Evolutionary conservation across 2,113 vertebrate species (phyloP).

Genomic region (Ancistrus triradiatus): DNA sequence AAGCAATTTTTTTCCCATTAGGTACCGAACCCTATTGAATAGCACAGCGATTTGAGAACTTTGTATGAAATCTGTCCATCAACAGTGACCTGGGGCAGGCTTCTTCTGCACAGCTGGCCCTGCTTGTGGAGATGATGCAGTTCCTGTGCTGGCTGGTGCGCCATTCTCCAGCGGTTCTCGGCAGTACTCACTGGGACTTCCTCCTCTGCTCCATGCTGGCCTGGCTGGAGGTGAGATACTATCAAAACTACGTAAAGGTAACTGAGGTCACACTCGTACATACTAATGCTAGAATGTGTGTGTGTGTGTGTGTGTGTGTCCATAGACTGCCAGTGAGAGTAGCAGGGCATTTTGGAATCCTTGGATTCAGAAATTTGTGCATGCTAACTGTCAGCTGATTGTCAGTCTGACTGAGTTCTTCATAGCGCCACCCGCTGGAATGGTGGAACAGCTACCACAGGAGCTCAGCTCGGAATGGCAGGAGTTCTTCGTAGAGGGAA

Average conservation of each 20-base stretch:
- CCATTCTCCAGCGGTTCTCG: constrained; percentile 63
- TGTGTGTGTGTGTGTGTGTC: constrained; percentile 13
- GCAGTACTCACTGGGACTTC: constrained; percentile 87
- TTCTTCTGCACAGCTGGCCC: constrained; percentile 69
- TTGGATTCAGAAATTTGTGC: constrained; percentile 84
- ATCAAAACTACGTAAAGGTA: too few species aligned
- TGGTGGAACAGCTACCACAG: constrained; percentile 69
- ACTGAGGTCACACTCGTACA: too few species aligned
- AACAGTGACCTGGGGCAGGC: constrained; percentile 78
- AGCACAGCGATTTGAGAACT: too few species aligned
- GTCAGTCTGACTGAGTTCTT: constrained; percentile 80
- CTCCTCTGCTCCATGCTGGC: constrained; percentile 90
- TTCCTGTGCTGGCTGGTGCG: constrained; percentile 80
- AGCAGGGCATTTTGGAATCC: constrained; percentile 71
- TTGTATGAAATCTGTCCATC: constrained; percentile 45
- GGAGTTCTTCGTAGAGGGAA: constrained; percentile 89
- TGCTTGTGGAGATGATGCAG: constrained; percentile 87
- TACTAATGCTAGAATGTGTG: neutral
- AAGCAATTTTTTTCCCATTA: too few species aligned
- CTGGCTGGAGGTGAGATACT: constrained; percentile 85
- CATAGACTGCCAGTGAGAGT: constrained; percentile 80
- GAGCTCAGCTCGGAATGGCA: constrained; percentile 84
- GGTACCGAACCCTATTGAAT: too few species aligned
- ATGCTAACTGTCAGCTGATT: constrained; percentile 78
- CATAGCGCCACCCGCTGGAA: constrained; percentile 61